Evolutionary conservation across 2,888 invertebrate genomes (phyloP).

Genomic region (Rhyacophila evoluta): DNA sequence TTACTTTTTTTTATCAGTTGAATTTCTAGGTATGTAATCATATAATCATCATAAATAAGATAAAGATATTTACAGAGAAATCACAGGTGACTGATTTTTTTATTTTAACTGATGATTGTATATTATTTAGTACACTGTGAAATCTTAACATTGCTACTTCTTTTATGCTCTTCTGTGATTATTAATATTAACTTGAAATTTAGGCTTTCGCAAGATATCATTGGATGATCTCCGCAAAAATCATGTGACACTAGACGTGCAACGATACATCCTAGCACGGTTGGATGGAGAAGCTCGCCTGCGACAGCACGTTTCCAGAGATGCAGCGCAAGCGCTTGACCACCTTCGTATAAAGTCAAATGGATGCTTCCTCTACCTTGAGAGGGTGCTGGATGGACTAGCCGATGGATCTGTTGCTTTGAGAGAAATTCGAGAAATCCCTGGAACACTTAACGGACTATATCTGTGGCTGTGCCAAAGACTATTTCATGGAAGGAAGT

Average conservation of each 20-base stretch:
- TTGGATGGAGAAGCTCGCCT: constrained; percentile 91
- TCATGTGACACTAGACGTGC: constrained; percentile 94
- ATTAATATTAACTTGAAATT: neutral
- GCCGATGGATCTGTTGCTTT: constrained; percentile 93
- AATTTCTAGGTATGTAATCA: neutral
- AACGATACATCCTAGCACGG: constrained; percentile 92
- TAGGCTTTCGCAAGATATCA: constrained; percentile 89
- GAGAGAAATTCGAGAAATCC: constrained; percentile 92
- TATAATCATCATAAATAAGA: neutral
- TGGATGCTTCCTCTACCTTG: constrained; percentile 89
- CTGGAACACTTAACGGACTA: constrained; percentile 94
- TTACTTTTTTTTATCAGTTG: too few relatives aligned
- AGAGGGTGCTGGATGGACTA: constrained; percentile 91
- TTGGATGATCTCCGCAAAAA: constrained; percentile 91
- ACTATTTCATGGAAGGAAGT: constrained; percentile 89
- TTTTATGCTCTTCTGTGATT: too few relatives aligned
- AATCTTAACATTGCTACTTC: neutral
- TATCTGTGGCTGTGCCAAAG: constrained; percentile 96
- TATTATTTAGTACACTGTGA: neutral
- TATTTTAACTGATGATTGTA: neutral
- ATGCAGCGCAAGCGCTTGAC: constrained; percentile 95
- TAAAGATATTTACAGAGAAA: neutral
- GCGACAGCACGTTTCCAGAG: constrained; percentile 87
- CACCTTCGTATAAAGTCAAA: constrained; percentile 96
- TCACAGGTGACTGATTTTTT: neutral